Evolutionary conservation across 2,797 vertebrate genomes (phyloP).

Genomic region (Harpagifer antarcticus): DNA sequence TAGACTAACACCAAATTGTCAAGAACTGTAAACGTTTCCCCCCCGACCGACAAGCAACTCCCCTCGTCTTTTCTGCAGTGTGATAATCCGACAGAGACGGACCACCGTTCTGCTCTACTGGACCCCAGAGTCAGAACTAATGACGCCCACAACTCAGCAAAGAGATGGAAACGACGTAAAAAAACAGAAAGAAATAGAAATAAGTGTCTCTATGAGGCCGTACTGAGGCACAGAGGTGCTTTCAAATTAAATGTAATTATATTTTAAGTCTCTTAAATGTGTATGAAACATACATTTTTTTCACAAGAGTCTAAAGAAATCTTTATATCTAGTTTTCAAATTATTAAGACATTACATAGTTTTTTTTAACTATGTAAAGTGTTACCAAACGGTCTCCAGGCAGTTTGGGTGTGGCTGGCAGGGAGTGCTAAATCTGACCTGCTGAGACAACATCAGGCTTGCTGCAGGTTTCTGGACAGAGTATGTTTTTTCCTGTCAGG

Average conservation of each 20-base stretch:
- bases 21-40: neutral
- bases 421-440: slow-evolving; percentile 26
- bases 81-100: slow-evolving; percentile 39
- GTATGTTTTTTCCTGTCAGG: neutral
- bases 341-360: too few relatives aligned
- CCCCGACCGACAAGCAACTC: neutral
- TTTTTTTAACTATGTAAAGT: too few relatives aligned
- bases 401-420: slow-evolving; percentile 1
- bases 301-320: too few relatives aligned
- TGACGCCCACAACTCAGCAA: slow-evolving; percentile 5
- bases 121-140: neutral
- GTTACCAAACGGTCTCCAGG: neutral
- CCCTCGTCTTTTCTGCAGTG: slow-evolving; percentile 8
- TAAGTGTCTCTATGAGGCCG: neutral
- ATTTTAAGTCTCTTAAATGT: too few relatives aligned
- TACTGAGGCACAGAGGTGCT: neutral
- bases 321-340: too few relatives aligned
- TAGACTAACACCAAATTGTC: neutral
- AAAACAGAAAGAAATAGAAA: neutral
- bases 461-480: slow-evolving; percentile 24
- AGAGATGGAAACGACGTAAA: neutral
- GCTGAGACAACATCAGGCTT: slow-evolving; percentile 32
- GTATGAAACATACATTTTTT: too few relatives aligned
- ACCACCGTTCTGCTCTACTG: slow-evolving; percentile 42
- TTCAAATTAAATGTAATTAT: neutral